Conservation (phyloP, 1,140 invertebrate genomes). For the Polyergus mexicanus region DNA sequence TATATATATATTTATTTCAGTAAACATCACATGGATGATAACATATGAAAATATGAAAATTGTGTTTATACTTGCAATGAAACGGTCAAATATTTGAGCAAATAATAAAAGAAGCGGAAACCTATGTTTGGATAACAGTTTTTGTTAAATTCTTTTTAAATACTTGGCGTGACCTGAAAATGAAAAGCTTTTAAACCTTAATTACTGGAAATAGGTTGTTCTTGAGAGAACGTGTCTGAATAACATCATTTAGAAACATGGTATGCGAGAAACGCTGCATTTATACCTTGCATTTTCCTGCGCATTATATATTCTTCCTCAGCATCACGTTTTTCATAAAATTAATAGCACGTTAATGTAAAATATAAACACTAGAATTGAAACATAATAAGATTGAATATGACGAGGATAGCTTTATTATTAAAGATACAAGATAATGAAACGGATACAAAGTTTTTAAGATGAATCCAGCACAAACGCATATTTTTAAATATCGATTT, state of each 20-base stretch:
- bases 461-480: background rate
- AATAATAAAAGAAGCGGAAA: background rate
- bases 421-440: background rate
- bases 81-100: conserved; percentile 7
- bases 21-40: too few species aligned
- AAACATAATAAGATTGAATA: background rate
- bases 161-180: conserved; percentile 4
- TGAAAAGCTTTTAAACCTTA: conserved; percentile 30
- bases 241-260: conserved; percentile 30
- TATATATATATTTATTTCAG: too few species aligned
- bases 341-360: conserved; percentile 11
- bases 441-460: background rate
- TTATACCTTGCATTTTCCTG: conserved; percentile 3
- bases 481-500: background rate
- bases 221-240: background rate
- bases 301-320: background rate
- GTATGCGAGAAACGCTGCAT: background rate
- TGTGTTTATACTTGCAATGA: conserved; percentile 2
- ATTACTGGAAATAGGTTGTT: conserved; percentile 13
- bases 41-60: background rate
- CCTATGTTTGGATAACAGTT: conserved; percentile 12
- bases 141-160: conserved; percentile 32
- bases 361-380: conserved; percentile 5
- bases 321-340: background rate
- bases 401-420: background rate